Conservation (phyloP, 2,888 invertebrate genomes). For the Acanthosepion lycidas region DNA sequence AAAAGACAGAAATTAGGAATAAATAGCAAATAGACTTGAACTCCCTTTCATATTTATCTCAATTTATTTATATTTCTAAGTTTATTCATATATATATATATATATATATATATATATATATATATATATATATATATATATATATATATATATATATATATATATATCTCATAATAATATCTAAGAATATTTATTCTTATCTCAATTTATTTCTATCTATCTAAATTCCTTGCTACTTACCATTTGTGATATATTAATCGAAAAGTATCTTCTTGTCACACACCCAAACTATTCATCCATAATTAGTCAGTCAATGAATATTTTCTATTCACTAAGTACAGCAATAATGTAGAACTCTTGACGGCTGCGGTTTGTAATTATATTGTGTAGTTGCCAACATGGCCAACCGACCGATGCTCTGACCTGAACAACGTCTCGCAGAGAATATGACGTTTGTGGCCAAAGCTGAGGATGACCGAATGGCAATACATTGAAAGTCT, state of each 20-base stretch:
- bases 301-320: constrained; percentile 20
- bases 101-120: too few species aligned
- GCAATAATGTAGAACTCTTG: not conserved
- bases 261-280: not conserved
- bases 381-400: not conserved
- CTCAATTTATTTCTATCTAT: too few species aligned
- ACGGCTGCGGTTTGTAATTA: not conserved
- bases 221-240: not conserved
- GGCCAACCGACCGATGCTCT: not conserved
- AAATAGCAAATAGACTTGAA: too few species aligned
- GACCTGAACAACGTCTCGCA: not conserved
- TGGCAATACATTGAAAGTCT: not conserved
- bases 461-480: not conserved
- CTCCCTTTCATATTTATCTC: too few species aligned
- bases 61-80: too few species aligned
- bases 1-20: too few species aligned
- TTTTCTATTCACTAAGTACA: not conserved
- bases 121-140: too few species aligned
- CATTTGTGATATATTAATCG: not conserved
- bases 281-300: not conserved
- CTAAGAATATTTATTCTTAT: too few species aligned
- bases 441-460: not conserved
- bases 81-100: too few species aligned
- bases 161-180: too few species aligned
- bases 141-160: too few species aligned